Conservation (phyloP, 2,888 invertebrate genomes). For the Acanthosepion pharaonis region DNA sequence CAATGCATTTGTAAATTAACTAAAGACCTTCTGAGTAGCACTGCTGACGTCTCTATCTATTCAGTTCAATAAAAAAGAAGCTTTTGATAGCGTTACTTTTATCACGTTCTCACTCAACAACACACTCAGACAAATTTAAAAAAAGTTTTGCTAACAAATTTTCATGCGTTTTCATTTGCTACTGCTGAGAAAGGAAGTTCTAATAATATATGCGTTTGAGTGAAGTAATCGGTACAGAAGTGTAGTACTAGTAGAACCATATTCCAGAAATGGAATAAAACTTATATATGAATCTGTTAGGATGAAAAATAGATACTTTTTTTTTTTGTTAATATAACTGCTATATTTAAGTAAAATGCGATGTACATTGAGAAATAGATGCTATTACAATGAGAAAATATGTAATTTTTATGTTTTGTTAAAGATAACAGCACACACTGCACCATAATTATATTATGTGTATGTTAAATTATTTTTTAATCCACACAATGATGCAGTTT, state of each 20-base stretch:
- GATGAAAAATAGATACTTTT: not conserved
- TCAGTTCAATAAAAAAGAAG: constrained; percentile 1
- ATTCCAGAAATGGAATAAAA: constrained; percentile 33
- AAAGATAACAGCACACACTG: not conserved
- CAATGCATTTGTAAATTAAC: not conserved
- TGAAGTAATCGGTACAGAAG: not conserved
- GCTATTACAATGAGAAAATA: not conserved
- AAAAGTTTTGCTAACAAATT: constrained; percentile 33
- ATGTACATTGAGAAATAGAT: not conserved
- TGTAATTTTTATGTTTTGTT: not conserved
- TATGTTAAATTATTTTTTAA: not conserved
- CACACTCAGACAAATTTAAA: not conserved
- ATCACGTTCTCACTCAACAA: not conserved
- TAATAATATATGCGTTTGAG: constrained; percentile 1
- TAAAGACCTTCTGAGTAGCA: not conserved
- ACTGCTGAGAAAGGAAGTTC: constrained; percentile 18
- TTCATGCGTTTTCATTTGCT: constrained; percentile 22
- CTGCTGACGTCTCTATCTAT: not conserved
- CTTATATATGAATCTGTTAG: not conserved
- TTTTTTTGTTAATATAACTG: not conserved
- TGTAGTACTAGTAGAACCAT: not conserved
- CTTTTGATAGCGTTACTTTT: not conserved
- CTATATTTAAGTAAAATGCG: not conserved
- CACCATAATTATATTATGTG: not conserved
- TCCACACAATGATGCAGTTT: not conserved